Evolutionary conservation across 2,113 vertebrate genomes (phyloP).

Genomic region (Oxyura jamaicensis): DNA sequence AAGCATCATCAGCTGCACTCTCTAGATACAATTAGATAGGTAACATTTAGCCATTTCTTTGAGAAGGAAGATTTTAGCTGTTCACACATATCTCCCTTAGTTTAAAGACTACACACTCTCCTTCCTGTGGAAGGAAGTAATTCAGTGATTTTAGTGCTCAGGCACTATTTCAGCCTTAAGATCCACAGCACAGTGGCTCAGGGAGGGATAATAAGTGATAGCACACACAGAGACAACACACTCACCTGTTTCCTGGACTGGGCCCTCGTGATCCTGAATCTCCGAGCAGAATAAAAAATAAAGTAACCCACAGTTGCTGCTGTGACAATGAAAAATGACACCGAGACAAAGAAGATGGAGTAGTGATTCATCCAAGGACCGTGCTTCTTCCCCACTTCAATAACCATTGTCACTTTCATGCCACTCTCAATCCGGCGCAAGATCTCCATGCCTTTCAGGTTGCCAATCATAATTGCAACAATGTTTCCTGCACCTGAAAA

Average conservation of each 20-base stretch:
- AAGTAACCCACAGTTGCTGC: conserved; percentile 87
- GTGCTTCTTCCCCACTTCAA: conserved; percentile 85
- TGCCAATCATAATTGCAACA: conserved; percentile 87
- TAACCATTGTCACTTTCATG: conserved; percentile 81
- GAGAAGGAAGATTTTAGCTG: background rate
- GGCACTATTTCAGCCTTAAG: background rate
- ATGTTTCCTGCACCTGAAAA: conserved; percentile 81
- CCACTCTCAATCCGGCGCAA: conserved; percentile 63
- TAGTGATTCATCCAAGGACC: conserved; percentile 84
- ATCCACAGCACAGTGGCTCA: background rate
- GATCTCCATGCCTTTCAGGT: conserved; percentile 82
- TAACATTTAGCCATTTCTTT: background rate
- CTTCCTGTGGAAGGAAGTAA: background rate
- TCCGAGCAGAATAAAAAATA: conserved; percentile 86
- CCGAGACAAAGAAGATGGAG: conserved; percentile 87
- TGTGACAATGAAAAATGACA: conserved; percentile 87
- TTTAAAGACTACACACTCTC: background rate
- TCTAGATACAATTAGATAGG: background rate
- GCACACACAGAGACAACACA: background rate
- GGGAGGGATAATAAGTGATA: background rate
- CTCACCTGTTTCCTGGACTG: conserved; percentile 84
- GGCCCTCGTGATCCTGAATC: conserved; percentile 78
- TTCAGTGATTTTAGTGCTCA: background rate
- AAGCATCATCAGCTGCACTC: background rate
- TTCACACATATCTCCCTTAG: background rate